Percentiles rank a stretch among this genome's conserved stretches.
These are phyloP conservation scores for Spondyliosoma cantharus DNA, from an alignment of 2,797 vertebrate species.

Conservation along the genomic window DNA sequence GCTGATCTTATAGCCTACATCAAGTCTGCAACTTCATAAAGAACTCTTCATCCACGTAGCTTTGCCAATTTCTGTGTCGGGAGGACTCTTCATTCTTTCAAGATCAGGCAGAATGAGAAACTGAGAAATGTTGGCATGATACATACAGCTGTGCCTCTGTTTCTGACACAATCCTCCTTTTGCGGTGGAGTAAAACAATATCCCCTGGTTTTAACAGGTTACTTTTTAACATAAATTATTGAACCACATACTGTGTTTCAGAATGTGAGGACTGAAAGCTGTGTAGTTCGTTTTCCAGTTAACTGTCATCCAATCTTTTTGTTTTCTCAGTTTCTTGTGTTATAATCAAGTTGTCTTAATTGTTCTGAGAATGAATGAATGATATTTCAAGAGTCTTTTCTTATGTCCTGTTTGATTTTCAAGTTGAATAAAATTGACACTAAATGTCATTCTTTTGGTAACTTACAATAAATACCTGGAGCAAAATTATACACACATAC, in stretches of 20 bases:
- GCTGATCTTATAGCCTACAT: constrained; percentile 88
- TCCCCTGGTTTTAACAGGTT: constrained; percentile 74
- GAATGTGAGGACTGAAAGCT: constrained; percentile 41
- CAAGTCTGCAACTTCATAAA: constrained; percentile 86
- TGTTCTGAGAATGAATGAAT: constrained; percentile 16
- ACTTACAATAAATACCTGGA: not conserved
- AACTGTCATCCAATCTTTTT: constrained; percentile 10
- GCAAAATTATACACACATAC: not conserved
- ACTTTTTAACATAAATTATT: constrained; percentile 70
- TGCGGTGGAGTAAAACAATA: constrained; percentile 52
- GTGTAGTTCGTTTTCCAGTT: constrained; percentile 15
- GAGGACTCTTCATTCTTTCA: constrained; percentile 25
- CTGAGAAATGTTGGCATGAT: constrained; percentile 21
- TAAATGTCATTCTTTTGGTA: constrained; percentile 3
- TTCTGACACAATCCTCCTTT: constrained; percentile 47
- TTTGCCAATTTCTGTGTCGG: constrained; percentile 16
- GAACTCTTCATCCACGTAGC: not conserved
- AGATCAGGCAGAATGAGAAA: constrained; percentile 22
- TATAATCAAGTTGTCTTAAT: constrained; percentile 29
- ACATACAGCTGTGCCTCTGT: constrained; percentile 51
- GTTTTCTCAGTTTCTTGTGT: constrained; percentile 24
- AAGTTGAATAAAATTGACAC: constrained; percentile 62
- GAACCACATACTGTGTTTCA: constrained; percentile 52
- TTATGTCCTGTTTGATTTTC: constrained; percentile 16
- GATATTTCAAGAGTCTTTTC: constrained; percentile 30